Percentiles rank a stretch among this genome's conserved stretches.
These are phyloP conservation scores for Hartigia nigra DNA, from an alignment of 2,888 invertebrate genomes.

Conservation along the genomic window DNA sequence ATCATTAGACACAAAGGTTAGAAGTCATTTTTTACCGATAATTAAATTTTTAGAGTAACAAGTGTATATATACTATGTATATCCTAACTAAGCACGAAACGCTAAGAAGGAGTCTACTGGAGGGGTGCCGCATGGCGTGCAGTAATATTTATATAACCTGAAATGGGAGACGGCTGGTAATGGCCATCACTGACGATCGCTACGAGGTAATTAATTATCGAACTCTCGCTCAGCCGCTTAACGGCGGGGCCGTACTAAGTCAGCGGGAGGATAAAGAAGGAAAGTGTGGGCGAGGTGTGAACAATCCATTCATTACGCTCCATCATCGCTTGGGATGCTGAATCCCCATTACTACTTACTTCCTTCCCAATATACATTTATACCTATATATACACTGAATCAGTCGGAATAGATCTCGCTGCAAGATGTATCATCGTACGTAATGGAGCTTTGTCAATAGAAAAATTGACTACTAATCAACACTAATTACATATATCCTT, in stretches of 20 bases:
- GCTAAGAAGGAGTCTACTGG: neutral
- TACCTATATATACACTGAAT: neutral
- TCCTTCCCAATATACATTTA: neutral
- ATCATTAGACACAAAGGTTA: neutral
- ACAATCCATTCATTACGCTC: conserved; percentile 52
- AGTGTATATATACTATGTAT: neutral
- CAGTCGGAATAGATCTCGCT: neutral
- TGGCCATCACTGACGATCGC: conserved; percentile 34
- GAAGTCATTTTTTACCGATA: neutral
- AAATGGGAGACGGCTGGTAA: neutral
- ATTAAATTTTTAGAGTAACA: neutral
- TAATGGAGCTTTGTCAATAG: neutral
- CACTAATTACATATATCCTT: neutral
- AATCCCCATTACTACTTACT: neutral
- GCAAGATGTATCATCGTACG: neutral
- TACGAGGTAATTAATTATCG: conserved; percentile 50
- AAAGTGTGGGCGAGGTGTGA: conserved; percentile 51
- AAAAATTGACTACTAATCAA: neutral
- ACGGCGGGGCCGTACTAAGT: conserved; percentile 20
- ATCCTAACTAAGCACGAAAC: neutral
- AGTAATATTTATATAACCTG: neutral
- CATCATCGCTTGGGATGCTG: conserved; percentile 24
- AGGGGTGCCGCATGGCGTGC: neutral
- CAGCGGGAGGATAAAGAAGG: conserved; percentile 23
- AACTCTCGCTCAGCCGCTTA: conserved; percentile 27